phyloP scores from a whole-genome alignment of 2,888 invertebrate species.

The Cyclophora punctaria region DNA sequence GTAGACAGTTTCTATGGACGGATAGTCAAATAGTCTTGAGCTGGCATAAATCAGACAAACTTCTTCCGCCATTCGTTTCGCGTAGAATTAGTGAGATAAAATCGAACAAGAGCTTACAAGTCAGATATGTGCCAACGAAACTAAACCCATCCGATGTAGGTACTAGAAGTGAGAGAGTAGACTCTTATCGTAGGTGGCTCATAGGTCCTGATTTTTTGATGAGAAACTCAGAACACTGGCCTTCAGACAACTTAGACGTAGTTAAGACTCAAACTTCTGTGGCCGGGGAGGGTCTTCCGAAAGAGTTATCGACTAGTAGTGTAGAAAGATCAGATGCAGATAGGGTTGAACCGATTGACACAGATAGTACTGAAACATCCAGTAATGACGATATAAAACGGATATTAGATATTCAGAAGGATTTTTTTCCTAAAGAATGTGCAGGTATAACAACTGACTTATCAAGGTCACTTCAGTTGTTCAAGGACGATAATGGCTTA shows the following conservation, averaged over 20 bases:
- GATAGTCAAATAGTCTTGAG: slow-evolving; percentile 4
- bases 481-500: slow-evolving; percentile 9
- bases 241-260: neutral
- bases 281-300: slow-evolving; percentile 1
- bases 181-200: neutral
- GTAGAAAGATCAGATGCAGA: neutral
- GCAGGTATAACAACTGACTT: slow-evolving; percentile 7
- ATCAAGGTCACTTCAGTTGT: slow-evolving; percentile 8
- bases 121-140: slow-evolving; percentile 1
- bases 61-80: slow-evolving; percentile 1
- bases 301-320: neutral
- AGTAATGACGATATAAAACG: neutral
- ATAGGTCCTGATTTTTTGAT: slow-evolving; percentile 1
- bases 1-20: slow-evolving; percentile 1
- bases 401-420: slow-evolving; percentile 3
- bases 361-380: neutral
- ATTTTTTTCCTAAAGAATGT: neutral
- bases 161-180: neutral
- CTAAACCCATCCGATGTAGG: slow-evolving; percentile 3
- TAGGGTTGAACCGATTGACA: neutral
- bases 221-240: neutral
- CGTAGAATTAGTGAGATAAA: neutral
- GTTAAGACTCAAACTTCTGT: neutral
- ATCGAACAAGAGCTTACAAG: slow-evolving; percentile 1
- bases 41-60: slow-evolving; percentile 2